Evolutionary conservation across 1,140 invertebrate species (phyloP).

Genomic region (Maconellicoccus hirsutus): DNA sequence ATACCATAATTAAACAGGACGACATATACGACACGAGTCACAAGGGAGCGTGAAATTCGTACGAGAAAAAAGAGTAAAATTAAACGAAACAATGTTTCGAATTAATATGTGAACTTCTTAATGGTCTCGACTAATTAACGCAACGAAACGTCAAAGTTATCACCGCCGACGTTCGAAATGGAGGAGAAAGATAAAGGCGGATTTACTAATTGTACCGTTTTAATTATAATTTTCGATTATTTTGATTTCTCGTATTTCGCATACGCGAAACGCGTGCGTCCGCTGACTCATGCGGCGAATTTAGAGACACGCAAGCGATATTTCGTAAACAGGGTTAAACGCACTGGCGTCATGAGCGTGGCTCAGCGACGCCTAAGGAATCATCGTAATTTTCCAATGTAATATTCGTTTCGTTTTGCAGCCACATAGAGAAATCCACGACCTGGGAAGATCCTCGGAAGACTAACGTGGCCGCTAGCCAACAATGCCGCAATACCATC

Average conservation of each 20-base stretch:
- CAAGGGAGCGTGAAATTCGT: no score
- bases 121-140: neutral
- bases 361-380: neutral
- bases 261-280: no score
- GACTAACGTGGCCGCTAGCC: neutral
- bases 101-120: neutral
- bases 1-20: no score
- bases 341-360: no score
- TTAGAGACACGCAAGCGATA: no score
- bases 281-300: no score
- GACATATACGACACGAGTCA: no score
- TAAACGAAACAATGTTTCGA: no score
- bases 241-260: no score
- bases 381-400: neutral
- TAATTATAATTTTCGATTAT: no score
- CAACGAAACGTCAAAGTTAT: neutral
- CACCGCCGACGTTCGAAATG: neutral
- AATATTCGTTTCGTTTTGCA: neutral
- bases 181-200: neutral
- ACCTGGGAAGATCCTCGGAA: conserved; percentile 17
- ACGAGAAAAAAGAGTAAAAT: no score
- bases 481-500: conserved; percentile 15
- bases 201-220: neutral
- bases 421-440: neutral
- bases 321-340: no score